Evolutionary conservation across 2,888 invertebrate genomes (phyloP).

Genomic region (Dendrolimus houi): DNA sequence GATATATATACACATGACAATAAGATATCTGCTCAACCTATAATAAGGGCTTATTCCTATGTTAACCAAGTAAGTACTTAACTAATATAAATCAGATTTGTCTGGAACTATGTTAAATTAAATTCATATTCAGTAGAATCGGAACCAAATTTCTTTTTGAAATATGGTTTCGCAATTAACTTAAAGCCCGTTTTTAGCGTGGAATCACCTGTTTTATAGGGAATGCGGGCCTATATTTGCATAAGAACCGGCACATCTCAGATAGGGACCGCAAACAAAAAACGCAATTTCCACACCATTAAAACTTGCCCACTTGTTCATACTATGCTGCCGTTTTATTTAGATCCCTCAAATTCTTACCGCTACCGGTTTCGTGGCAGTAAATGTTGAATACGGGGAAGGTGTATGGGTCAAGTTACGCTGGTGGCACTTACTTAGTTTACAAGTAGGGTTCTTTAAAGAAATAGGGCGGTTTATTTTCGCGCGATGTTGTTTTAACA

Average conservation of each 20-base stretch:
- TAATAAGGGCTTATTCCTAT: no score
- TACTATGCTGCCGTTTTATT: constrained; percentile 19
- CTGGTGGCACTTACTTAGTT: constrained; percentile 31
- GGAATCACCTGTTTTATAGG: background rate
- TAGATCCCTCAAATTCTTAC: background rate
- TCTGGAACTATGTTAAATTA: no score
- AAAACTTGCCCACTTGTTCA: constrained; percentile 54
- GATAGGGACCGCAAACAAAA: constrained; percentile 47
- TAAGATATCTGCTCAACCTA: no score
- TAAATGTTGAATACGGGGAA: constrained; percentile 2
- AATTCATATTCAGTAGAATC: no score
- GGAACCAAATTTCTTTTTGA: no score
- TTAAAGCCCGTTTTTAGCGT: no score
- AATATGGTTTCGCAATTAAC: no score
- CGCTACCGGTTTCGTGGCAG: background rate
- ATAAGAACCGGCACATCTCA: constrained; percentile 40
- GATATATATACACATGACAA: no score
- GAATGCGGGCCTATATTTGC: constrained; percentile 23
- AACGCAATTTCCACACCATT: constrained; percentile 61
- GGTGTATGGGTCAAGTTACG: constrained; percentile 15
- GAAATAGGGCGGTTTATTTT: constrained; percentile 42
- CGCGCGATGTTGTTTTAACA: constrained; percentile 33
- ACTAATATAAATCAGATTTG: no score
- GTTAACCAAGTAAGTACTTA: no score
- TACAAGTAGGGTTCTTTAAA: constrained; percentile 36